Evolutionary conservation across 2,888 invertebrate genomes (phyloP).

Genomic region (Pristionchus maxplancki): DNA sequence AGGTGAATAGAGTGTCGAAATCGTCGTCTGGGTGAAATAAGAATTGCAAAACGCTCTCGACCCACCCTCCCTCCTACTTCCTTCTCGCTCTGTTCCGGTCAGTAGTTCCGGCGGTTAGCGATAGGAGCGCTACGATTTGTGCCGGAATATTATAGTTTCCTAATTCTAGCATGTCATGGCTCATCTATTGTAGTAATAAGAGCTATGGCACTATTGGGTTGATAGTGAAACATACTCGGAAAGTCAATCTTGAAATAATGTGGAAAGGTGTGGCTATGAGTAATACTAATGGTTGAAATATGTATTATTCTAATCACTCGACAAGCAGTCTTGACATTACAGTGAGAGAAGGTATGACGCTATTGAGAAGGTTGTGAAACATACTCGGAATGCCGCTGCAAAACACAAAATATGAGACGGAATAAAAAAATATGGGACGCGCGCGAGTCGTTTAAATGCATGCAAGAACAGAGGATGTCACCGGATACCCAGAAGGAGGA

Average conservation of each 20-base stretch:
- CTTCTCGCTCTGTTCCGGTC: background rate
- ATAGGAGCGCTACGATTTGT: no score
- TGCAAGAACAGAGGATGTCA: background rate
- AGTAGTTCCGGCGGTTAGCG: background rate
- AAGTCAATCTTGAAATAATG: no score
- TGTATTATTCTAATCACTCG: no score
- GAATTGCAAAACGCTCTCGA: background rate
- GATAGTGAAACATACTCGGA: no score
- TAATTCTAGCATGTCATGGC: no score
- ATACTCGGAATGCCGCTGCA: background rate
- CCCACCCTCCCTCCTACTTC: background rate
- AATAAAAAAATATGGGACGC: background rate
- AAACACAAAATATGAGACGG: background rate
- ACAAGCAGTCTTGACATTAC: no score
- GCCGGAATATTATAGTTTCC: no score
- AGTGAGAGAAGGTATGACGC: no score
- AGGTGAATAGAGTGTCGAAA: background rate
- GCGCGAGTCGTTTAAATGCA: conserved; percentile 20
- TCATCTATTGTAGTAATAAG: no score
- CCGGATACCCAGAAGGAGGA: background rate
- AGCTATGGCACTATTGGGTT: no score
- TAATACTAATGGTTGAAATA: no score
- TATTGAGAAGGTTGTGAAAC: background rate
- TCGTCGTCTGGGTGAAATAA: background rate
- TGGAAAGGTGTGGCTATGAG: no score